Evolutionary conservation across 1,140 invertebrate genomes (phyloP), one percentile per base, ranked within the genome.

Genomic region (Tribolium castaneum): DNA sequence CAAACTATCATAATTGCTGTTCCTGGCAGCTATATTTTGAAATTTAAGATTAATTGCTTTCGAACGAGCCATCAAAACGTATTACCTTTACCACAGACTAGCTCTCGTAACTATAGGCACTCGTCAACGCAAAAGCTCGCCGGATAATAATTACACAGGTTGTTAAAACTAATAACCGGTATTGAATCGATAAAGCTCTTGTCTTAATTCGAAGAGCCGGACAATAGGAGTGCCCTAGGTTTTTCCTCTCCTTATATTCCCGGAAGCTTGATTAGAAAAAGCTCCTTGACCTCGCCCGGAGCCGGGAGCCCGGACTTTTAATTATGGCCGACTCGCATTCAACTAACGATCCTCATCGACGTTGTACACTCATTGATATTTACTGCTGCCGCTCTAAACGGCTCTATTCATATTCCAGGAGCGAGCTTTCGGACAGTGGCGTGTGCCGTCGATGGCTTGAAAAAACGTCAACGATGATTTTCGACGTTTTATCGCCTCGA

Each of bases 21-120:
- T 66, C 59, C 59, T 66, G 59, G 59, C 59, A 66, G 59, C 59
- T 66, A 66, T 66, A 66, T 66, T 66, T 66, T 66, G 59, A 66
- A 66, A 66, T 66, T 66, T 35, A 35, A 66, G 59, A 66, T 66
- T 66, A 66, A 66, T 66, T 66, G 59, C 59, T 66, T 66, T 66
- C 59, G 59, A 66, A 66, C 30, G 59, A 66, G 25, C 59, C 14
- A 66, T 66, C 30, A 66, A 59, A 66, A 34, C 59, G 59, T 66
- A 66, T 66, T 66, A 66, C 59, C 59, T 66, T 19, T 59, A 59
- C 39, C 39, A 45, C 39, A 45, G 39, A 45, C 39, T 45, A 7
- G 9, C 39, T 9, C 39, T 45, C 6, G n/a, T 45, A 45, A 45
- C 39, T 45, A 45, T 45, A 45, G 39, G 39, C 39, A 45, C 39